phyloP scores from a whole-genome alignment of 2,113 vertebrate species.

The Paramisgurnus dabryanus region DNA sequence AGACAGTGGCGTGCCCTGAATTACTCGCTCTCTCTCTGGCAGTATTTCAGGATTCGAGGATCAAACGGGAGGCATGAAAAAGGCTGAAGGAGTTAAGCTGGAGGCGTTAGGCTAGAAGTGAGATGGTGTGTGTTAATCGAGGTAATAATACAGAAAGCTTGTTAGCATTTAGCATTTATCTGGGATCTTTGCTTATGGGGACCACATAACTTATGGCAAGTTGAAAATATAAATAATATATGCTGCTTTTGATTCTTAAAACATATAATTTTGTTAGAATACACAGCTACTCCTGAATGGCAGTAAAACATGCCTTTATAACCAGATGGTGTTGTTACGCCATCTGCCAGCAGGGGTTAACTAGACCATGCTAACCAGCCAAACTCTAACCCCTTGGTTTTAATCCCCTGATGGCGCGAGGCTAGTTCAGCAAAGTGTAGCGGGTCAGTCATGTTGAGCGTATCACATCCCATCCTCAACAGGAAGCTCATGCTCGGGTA shows the following conservation, averaged over 20 bases:
- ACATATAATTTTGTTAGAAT: too few relatives aligned
- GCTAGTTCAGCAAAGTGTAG: constrained; percentile 24
- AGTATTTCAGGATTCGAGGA: not conserved
- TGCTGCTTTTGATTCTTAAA: too few relatives aligned
- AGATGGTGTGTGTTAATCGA: not conserved
- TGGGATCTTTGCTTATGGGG: too few relatives aligned
- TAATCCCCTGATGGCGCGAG: not conserved
- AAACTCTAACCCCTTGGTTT: not conserved
- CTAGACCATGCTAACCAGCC: too few relatives aligned
- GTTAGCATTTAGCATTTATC: too few relatives aligned
- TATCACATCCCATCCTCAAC: constrained; percentile 22
- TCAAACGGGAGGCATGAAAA: not conserved
- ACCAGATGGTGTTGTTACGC: too few relatives aligned
- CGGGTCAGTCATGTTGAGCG: constrained; percentile 43
- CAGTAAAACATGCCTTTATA: too few relatives aligned
- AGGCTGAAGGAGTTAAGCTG: not conserved
- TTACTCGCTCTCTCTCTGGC: constrained; percentile 14
- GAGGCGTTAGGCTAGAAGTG: not conserved
- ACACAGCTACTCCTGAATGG: too few relatives aligned
- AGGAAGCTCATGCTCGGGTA: not conserved
- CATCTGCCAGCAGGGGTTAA: too few relatives aligned
- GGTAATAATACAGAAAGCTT: not conserved
- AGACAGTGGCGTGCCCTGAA: constrained; percentile 6
- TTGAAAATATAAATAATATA: too few relatives aligned
- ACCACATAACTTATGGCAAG: too few relatives aligned